Evolutionary conservation across 2,113 vertebrate genomes (phyloP).

Genomic region (Octodon degus): DNA sequence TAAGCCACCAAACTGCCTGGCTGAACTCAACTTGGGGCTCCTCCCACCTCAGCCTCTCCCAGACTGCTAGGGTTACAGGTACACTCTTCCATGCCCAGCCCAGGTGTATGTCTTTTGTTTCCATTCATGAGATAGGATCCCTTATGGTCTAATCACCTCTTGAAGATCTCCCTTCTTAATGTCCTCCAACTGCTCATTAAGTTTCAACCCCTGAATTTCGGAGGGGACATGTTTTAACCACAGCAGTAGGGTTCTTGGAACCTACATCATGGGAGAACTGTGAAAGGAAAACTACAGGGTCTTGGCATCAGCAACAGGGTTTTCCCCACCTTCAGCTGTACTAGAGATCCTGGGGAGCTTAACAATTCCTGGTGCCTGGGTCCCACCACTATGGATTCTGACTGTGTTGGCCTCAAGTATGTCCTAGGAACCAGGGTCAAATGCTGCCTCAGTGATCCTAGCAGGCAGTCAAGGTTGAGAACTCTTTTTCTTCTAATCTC

Average conservation of each 20-base stretch:
- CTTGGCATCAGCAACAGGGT: background rate
- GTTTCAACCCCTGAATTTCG: background rate
- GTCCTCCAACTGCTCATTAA: background rate
- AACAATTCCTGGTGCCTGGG: background rate
- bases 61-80: background rate
- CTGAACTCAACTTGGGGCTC: background rate
- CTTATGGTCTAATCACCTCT: background rate
- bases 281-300: background rate
- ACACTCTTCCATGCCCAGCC: background rate
- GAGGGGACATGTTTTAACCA: background rate
- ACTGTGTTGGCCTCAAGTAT: background rate
- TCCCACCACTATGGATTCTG: background rate
- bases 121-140: background rate
- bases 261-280: background rate
- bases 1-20: background rate
- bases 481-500: background rate
- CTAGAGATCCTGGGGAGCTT: background rate
- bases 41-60: background rate
- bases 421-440: background rate
- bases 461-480: background rate
- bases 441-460: background rate
- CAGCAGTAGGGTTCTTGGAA: background rate
- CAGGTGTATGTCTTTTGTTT: background rate
- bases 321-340: background rate
- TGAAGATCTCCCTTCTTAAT: background rate